These are phyloP conservation scores for Eutrigla gurnardus DNA, from an alignment of 2,797 vertebrate species.

Conservation along the genomic window DNA sequence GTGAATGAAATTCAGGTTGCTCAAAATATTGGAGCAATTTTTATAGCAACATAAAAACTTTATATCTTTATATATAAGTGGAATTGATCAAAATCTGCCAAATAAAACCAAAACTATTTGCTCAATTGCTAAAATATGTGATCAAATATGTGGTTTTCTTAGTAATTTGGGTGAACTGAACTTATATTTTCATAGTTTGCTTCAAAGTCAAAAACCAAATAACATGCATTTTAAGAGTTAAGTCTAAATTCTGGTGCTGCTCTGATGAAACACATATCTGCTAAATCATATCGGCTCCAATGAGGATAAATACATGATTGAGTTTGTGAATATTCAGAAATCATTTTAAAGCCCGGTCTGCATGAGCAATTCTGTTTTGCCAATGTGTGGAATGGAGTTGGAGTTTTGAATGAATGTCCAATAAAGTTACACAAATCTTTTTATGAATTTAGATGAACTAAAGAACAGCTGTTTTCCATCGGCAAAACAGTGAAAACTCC, in stretches of 20 bases:
- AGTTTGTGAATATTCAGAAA: not conserved
- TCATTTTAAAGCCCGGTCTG: not conserved
- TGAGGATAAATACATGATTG: not conserved
- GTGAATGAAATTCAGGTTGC: not conserved
- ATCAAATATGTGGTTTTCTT: not conserved
- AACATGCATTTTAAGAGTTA: not conserved
- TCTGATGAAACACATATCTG: not conserved
- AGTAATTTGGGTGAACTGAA: not conserved
- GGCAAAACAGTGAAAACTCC: not conserved
- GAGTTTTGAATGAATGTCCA: not conserved
- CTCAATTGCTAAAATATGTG: not conserved
- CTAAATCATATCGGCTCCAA: not conserved
- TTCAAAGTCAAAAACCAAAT: not conserved
- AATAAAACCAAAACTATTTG: not conserved
- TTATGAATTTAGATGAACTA: not conserved
- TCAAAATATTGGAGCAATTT: not conserved
- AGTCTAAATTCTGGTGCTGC: too few species aligned
- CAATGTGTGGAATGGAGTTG: not conserved
- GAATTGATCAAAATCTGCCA: not conserved
- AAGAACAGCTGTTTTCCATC: not conserved
- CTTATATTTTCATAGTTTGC: not conserved
- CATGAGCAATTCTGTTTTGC: not conserved
- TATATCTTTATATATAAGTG: too few species aligned
- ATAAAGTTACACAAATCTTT: not conserved
- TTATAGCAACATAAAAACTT: not conserved